Conservation (phyloP, 2,113 vertebrate species). For the Daphoenositta chrysoptera region DNA sequence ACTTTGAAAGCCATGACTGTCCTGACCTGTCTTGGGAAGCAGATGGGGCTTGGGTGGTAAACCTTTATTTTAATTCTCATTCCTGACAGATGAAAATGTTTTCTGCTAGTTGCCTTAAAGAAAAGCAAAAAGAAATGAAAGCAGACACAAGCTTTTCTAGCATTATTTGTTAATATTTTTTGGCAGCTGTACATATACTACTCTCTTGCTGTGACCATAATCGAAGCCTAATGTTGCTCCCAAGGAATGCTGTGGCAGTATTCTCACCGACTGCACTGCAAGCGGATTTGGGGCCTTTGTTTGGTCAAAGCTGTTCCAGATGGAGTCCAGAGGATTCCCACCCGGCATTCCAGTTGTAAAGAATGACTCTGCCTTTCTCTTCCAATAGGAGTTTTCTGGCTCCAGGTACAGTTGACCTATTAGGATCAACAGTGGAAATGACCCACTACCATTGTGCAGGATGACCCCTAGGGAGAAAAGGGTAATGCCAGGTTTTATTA, state of each 20-base stretch:
- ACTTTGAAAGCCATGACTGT: background rate
- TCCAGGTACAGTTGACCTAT: background rate
- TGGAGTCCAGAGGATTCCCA: constrained; percentile 5
- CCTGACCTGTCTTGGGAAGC: background rate
- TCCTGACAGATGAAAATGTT: background rate
- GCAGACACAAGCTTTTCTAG: background rate
- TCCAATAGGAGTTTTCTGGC: background rate
- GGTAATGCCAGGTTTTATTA: background rate
- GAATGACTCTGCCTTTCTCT: background rate
- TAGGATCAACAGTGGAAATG: background rate
- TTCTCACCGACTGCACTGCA: background rate
- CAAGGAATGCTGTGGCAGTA: constrained; percentile 53
- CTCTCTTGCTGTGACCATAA: constrained; percentile 57
- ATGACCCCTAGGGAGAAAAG: background rate
- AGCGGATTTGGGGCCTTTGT: constrained; percentile 39
- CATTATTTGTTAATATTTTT: constrained; percentile 58
- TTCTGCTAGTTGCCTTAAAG: background rate
- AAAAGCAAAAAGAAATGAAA: background rate
- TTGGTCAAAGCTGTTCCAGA: constrained; percentile 59
- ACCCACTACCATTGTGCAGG: background rate
- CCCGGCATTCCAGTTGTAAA: background rate
- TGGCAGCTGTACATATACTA: constrained; percentile 11
- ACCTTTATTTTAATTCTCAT: background rate
- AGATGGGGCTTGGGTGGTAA: background rate
- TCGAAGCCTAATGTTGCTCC: constrained; percentile 54